Percentiles rank a stretch among this genome's conserved stretches.
These are phyloP conservation scores for Petromus typicus DNA, from an alignment of 2,113 vertebrate species.

Conservation along the genomic window DNA sequence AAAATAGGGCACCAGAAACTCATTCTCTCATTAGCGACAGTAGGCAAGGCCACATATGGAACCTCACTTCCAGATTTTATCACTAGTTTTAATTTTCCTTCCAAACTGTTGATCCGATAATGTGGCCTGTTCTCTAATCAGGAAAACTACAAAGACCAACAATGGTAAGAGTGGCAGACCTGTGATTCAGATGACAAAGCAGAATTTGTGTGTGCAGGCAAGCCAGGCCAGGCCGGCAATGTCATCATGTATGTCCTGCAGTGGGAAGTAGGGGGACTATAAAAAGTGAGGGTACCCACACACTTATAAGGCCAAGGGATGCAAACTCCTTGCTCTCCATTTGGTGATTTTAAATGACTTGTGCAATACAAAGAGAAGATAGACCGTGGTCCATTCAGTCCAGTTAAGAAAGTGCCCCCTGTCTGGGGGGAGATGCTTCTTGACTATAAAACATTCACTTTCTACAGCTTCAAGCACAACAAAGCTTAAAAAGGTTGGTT, in stretches of 20 bases:
- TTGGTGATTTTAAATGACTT: neutral
- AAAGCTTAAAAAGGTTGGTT: neutral
- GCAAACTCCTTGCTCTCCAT: neutral
- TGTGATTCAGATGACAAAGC: neutral
- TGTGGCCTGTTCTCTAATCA: neutral
- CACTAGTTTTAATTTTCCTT: neutral
- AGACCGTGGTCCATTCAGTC: neutral
- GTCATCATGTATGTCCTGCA: neutral
- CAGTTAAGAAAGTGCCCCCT: neutral
- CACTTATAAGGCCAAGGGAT: neutral
- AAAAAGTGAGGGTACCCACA: neutral
- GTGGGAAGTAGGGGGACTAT: neutral
- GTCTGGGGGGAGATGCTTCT: neutral
- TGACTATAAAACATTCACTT: neutral
- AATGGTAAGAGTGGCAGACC: neutral
- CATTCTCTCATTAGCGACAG: neutral
- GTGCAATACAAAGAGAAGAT: neutral
- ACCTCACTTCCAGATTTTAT: neutral
- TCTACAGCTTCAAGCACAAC: neutral
- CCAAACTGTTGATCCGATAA: neutral
- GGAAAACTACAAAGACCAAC: neutral
- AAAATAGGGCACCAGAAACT: neutral
- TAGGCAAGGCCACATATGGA: neutral
- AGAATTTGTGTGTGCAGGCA: neutral
- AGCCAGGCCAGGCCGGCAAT: neutral